These are phyloP conservation scores for Ophion slaviceki DNA, from an alignment of 2,888 invertebrate species.

Conservation along the genomic window DNA sequence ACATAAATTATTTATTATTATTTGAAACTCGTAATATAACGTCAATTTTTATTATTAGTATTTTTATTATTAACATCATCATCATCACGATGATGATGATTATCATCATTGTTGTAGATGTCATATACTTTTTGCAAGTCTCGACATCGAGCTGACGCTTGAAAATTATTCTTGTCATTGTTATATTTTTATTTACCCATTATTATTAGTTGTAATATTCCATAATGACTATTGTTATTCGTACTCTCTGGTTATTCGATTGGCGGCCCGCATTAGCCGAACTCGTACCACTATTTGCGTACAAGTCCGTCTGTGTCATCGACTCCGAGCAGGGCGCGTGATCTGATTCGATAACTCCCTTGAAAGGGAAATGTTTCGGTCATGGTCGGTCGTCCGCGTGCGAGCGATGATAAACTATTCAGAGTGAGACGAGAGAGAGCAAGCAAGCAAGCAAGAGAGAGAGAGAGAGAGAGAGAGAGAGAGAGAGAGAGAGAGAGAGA, in stretches of 20 bases:
- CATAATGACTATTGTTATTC: not conserved
- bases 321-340: conserved; percentile 16
- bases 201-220: not conserved
- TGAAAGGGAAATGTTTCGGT: conserved; percentile 26
- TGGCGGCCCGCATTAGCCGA: conserved; percentile 9
- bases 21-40: no score
- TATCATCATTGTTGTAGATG: no score
- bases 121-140: no score
- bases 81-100: no score
- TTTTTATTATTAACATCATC: no score
- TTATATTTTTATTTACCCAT: no score
- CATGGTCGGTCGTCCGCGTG: not conserved
- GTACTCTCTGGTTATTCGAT: not conserved
- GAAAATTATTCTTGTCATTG: no score
- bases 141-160: no score
- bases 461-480: not conserved
- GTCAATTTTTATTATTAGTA: no score
- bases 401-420: conserved; percentile 41
- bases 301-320: conserved; percentile 3
- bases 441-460: not conserved
- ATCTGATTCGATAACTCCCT: conserved; percentile 22
- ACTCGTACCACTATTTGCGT: conserved; percentile 2
- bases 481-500: not conserved
- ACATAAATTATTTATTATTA: no score
- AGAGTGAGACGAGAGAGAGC: not conserved